These are phyloP conservation scores for Dynastes tityus DNA, from an alignment of 2,888 invertebrate species.

Conservation along the genomic window DNA sequence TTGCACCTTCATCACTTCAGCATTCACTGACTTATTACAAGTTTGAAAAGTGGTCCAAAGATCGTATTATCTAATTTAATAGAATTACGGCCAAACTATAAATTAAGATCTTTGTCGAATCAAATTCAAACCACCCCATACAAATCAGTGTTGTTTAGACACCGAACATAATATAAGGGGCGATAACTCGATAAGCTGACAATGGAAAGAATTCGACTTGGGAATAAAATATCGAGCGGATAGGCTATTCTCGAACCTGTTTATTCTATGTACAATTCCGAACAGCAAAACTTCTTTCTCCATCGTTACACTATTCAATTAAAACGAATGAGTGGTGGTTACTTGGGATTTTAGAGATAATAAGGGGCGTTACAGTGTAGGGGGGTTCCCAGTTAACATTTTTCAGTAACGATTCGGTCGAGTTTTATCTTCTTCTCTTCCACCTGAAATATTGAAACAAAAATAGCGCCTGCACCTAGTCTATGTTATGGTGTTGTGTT, in stretches of 20 bases:
- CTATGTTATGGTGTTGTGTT: conserved; percentile 53
- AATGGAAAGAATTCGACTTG: conserved; percentile 62
- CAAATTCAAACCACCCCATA: conserved; percentile 63
- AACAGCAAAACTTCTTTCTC: conserved; percentile 58
- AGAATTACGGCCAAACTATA: conserved; percentile 56
- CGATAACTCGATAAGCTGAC: conserved; percentile 68
- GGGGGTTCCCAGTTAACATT: conserved; percentile 64
- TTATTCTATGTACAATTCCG: conserved; percentile 38
- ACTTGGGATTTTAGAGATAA: conserved; percentile 64
- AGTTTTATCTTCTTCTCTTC: conserved; percentile 53
- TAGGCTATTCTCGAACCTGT: conserved; percentile 36
- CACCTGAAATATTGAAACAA: conserved; percentile 60
- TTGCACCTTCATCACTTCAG: conserved; percentile 43
- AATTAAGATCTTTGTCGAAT: conserved; percentile 65
- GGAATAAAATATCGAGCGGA: conserved; percentile 60
- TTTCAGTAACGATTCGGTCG: conserved; percentile 63
- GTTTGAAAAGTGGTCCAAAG: conserved; percentile 45
- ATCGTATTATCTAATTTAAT: conserved; percentile 52
- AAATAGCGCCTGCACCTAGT: conserved; percentile 56
- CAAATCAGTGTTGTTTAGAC: conserved; percentile 67
- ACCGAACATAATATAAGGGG: conserved; percentile 67
- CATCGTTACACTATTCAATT: conserved; percentile 63
- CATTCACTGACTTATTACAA: conserved; percentile 46
- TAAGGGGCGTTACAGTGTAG: conserved; percentile 62
- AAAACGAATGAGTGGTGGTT: conserved; percentile 67